Evolutionary conservation across 2,888 invertebrate species (phyloP).

Genomic region (Drosophila bunnanda): DNA sequence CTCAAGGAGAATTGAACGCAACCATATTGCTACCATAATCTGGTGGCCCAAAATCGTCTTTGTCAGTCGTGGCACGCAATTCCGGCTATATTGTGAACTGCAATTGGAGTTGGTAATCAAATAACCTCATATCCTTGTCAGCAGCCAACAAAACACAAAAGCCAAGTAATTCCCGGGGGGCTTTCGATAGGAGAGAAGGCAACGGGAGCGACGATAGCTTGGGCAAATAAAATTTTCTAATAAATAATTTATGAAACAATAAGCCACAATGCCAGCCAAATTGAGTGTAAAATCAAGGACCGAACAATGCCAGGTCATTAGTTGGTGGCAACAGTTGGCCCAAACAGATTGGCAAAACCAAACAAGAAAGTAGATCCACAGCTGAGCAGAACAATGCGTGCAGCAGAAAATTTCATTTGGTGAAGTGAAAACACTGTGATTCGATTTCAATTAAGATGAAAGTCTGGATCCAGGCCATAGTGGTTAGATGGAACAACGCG

Average conservation of each 20-base stretch:
- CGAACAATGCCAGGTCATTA: constrained; percentile 73
- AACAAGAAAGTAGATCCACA: constrained; percentile 6
- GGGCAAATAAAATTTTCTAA: constrained; percentile 55
- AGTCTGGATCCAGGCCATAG: constrained; percentile 42
- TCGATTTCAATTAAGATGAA: constrained; percentile 80
- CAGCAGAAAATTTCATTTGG: constrained; percentile 70
- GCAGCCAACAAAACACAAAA: constrained; percentile 1
- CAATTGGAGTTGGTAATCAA: constrained; percentile 35
- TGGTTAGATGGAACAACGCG: constrained; percentile 21
- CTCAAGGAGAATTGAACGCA: constrained; percentile 8
- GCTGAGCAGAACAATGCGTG: constrained; percentile 46
- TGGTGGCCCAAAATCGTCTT: constrained; percentile 28
- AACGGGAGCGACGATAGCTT: neutral
- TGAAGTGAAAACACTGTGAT: constrained; percentile 76
- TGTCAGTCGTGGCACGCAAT: constrained; percentile 29
- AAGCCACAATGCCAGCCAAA: constrained; percentile 55
- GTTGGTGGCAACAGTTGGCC: constrained; percentile 47
- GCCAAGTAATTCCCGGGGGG: constrained; percentile 9
- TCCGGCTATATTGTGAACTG: constrained; percentile 10
- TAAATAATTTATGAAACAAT: constrained; percentile 68
- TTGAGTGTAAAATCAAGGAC: constrained; percentile 66
- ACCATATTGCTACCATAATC: constrained; percentile 34
- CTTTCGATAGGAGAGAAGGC: neutral
- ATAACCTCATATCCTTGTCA: constrained; percentile 17
- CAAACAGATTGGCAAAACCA: constrained; percentile 14